phyloP scores from a whole-genome alignment of 2,113 vertebrate species.

The Eurystomus gularis region DNA sequence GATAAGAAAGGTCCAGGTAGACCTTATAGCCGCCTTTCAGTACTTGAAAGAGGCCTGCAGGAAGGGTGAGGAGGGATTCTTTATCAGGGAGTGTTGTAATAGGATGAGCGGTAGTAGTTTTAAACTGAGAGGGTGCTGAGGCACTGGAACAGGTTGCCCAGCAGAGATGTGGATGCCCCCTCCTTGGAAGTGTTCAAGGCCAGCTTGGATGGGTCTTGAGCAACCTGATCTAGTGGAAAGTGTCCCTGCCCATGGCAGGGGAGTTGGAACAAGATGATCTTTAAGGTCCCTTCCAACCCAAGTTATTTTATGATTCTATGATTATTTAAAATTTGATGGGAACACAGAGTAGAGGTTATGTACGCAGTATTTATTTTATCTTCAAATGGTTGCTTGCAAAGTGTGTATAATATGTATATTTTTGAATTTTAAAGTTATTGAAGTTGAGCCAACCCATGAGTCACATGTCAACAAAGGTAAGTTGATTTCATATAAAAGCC shows the following conservation, averaged over 20 bases:
- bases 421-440: constrained; percentile 42
- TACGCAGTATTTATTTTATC: not conserved
- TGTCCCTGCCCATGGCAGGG: not conserved
- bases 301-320: not conserved
- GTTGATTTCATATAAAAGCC: not conserved
- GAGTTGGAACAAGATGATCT: fast-evolving
- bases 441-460: constrained; percentile 68
- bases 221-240: not conserved
- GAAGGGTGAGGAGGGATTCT: not conserved
- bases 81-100: not conserved
- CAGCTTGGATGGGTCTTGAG: not conserved
- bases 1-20: not conserved
- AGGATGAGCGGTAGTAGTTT: not conserved
- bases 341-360: not conserved
- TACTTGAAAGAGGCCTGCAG: not conserved
- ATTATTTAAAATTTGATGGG: not conserved
- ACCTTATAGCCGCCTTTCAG: not conserved
- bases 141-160: not conserved
- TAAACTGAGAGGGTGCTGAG: not conserved
- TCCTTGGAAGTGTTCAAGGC: not conserved
- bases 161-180: fast-evolving
- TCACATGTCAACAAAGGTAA: constrained; percentile 66
- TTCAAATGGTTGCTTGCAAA: not conserved
- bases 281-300: not conserved
- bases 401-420: not conserved